These are phyloP conservation scores for Euclidia mi DNA, from an alignment of 2,888 invertebrate species.

Conservation along the genomic window DNA sequence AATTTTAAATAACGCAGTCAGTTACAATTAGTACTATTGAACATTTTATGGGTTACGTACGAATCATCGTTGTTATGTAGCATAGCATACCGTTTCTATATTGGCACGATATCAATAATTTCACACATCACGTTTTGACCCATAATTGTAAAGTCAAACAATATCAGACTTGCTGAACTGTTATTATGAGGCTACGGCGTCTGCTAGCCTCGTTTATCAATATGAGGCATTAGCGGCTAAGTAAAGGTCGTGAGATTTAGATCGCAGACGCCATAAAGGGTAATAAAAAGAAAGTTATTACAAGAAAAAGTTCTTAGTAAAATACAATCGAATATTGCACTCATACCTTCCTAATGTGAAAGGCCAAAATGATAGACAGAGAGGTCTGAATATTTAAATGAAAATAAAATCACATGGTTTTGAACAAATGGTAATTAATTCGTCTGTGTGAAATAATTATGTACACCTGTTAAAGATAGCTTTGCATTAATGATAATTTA, in stretches of 20 bases:
- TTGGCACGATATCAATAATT: background rate
- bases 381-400: no score
- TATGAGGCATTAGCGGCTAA: slow-evolving; percentile 20
- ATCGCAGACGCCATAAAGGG: slow-evolving; percentile 8
- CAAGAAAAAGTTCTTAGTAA: background rate
- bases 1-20: no score
- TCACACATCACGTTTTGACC: background rate
- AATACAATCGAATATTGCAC: background rate
- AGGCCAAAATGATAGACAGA: background rate
- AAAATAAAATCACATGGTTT: no score
- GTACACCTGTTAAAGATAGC: no score
- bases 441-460: no score
- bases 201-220: slow-evolving; percentile 41
- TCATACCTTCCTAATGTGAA: background rate
- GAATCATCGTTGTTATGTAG: no score
- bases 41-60: no score
- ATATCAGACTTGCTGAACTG: background rate
- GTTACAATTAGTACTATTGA: no score
- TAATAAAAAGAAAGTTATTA: slow-evolving; percentile 22
- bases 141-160: slow-evolving; percentile 8
- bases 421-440: no score
- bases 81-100: background rate
- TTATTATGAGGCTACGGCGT: slow-evolving; percentile 2
- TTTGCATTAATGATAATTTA: no score
- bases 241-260: slow-evolving; percentile 53